A percentile compares a stretch with the other conserved stretches of the same genome.
These are phyloP conservation scores for Mesaphorura yosii DNA, from an alignment of 1,140 invertebrate species.

Conservation along the genomic window DNA sequence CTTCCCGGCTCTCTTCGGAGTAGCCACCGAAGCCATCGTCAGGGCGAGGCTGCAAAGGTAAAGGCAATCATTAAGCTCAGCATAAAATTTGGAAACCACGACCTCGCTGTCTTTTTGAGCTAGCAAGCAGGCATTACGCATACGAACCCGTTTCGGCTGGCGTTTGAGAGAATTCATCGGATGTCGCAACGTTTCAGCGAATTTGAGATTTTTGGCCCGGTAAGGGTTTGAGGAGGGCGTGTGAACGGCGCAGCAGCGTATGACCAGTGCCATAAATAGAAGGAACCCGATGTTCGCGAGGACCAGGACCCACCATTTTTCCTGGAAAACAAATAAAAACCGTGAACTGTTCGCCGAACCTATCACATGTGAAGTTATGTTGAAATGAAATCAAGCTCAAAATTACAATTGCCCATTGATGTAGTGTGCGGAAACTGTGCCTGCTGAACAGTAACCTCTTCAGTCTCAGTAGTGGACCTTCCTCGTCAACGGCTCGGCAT, in stretches of 20 bases:
- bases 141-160: constrained; percentile 42
- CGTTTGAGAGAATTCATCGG: constrained; percentile 77
- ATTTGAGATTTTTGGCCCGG: constrained; percentile 67
- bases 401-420: constrained; percentile 66
- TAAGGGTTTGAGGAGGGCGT: constrained; percentile 96
- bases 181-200: constrained; percentile 72
- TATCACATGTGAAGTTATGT: no score
- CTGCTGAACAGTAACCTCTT: constrained; percentile 92
- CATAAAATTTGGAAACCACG: no score
- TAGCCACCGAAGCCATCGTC: no score
- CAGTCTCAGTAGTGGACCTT: constrained; percentile 87
- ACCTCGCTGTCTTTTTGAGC: no score
- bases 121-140: no score
- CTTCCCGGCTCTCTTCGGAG: no score
- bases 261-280: constrained; percentile 94
- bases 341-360: not conserved
- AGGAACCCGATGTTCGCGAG: constrained; percentile 81
- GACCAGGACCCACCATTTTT: constrained; percentile 93
- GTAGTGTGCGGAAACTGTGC: constrained; percentile 70
- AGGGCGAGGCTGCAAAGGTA: no score
- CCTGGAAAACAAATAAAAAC: constrained; percentile 44
- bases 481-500: constrained; percentile 92
- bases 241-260: constrained; percentile 98
- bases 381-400: not conserved
- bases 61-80: no score